These are phyloP conservation scores for Sabellastarte sp. DNA, from an alignment of 2,888 invertebrate genomes.

Conservation along the genomic window DNA sequence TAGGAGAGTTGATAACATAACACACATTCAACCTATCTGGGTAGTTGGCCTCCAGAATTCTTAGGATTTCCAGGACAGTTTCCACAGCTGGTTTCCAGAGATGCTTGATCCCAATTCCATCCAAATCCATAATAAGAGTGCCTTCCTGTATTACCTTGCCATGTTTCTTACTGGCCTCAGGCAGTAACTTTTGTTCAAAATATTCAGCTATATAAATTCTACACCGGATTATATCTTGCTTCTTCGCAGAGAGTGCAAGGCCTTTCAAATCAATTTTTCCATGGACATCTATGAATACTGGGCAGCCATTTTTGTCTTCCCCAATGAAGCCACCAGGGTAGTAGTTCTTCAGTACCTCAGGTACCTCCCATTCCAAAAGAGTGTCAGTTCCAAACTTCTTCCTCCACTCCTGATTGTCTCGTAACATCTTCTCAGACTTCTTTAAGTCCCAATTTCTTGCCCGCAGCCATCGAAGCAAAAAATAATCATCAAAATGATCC, in stretches of 20 bases:
- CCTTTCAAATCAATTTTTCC: conserved; percentile 72
- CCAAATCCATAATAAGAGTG: conserved; percentile 49
- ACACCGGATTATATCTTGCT: conserved; percentile 12
- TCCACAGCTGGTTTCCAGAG: conserved; percentile 7
- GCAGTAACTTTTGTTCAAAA: not conserved
- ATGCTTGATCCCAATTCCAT: conserved; percentile 10
- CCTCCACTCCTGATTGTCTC: conserved; percentile 62
- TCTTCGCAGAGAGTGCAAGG: conserved; percentile 15
- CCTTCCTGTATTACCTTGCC: conserved; percentile 35
- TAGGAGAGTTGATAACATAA: conserved; percentile 8
- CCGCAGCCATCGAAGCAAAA: not conserved
- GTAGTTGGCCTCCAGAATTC: conserved; percentile 22
- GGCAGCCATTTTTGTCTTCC: conserved; percentile 78
- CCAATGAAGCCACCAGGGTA: conserved; percentile 79
- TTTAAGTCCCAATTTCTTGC: conserved; percentile 76
- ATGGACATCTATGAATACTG: conserved; percentile 79
- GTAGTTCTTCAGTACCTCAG: conserved; percentile 66
- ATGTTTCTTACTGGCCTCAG: conserved; percentile 6
- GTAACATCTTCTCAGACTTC: conserved; percentile 88
- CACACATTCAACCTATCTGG: conserved; percentile 17
- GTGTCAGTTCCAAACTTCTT: not conserved
- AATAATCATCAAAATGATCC: not conserved
- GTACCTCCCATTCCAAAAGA: conserved; percentile 17
- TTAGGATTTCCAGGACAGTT: conserved; percentile 6
- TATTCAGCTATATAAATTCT: conserved; percentile 9